Base-by-base conservation (phyloP, 2,888 invertebrate species). In the Parelbella ahira region DNA sequence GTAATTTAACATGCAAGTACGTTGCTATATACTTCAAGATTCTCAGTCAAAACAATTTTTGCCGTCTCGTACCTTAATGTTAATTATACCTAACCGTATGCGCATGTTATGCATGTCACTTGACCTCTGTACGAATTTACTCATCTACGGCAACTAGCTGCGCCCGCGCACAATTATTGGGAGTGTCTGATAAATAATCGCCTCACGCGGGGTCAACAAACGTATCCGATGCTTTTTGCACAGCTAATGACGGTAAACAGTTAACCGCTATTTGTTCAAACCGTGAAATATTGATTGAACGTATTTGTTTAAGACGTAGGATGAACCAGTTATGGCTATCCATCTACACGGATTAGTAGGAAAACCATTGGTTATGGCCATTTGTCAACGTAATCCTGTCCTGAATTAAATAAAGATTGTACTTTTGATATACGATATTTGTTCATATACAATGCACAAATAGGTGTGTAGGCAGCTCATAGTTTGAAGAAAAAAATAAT, bases 131-230 rank as follows among this genome's bases (percentile, higher is more conserved):
- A 34, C 27, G 6, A 6, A 20, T 10, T 21, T 20, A 32, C 10
- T 7, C 6, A 28, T 11, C 15, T 7, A 13, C 5, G 1, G 3
- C n/a, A 20, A 11, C 18, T 25, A 33, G n/a, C n/a, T 42, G 34
- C 12, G 30, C 27, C 10, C 37, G 18, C 25, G 21, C 28, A 27
- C 28, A n/a, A n/a, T 34, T 13, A 38, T 39, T 32, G 24, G 39
- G 41, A 33, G 9, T 25, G 30, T 18, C 33, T 44, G 37, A 42
- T 50, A 36, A 55, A 43, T 36, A 48, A 20, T 43, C 41, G 15
- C 34, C 29, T 39, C 43, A 38, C 36, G 36, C 28, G 47, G 28
- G 54, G 50, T 54, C 50, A 54, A 52, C 39, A 47, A 45, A 47
- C 54, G 37, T 29, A 19, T 11, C 33, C 30, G 33, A 37, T 20